Conservation (phyloP, 2,113 vertebrate genomes). For the Neolamprologus brichardi region DNA sequence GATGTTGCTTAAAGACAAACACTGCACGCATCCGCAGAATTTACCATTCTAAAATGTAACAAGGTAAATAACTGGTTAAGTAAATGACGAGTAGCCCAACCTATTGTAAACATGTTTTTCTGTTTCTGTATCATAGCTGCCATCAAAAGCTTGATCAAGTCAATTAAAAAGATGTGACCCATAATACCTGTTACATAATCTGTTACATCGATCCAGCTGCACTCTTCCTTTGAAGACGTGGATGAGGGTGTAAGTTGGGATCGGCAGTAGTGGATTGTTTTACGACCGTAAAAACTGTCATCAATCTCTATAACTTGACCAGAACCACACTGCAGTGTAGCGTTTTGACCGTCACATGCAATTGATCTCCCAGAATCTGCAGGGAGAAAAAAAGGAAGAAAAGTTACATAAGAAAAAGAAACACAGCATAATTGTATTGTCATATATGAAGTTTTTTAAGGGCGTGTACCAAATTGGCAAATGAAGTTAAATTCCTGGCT, state of each 20-base stretch:
- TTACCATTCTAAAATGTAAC: neutral
- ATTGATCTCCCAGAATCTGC: slow-evolving; percentile 77
- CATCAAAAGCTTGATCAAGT: neutral
- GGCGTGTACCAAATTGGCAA: slow-evolving; percentile 83
- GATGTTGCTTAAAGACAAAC: neutral
- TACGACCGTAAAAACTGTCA: slow-evolving; percentile 83
- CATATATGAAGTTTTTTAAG: neutral
- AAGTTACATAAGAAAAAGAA: neutral
- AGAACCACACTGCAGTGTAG: slow-evolving; percentile 82
- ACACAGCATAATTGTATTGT: neutral
- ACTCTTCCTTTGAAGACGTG: slow-evolving; percentile 66
- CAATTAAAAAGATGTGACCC: neutral
- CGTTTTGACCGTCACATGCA: slow-evolving; percentile 78
- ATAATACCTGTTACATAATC: slow-evolving; percentile 82
- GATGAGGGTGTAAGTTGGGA: neutral
- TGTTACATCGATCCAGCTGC: slow-evolving; percentile 79
- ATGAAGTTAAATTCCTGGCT: slow-evolving; percentile 81
- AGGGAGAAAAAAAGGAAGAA: neutral
- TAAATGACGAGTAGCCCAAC: neutral
- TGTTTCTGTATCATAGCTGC: neutral
- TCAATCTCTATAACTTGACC: slow-evolving; percentile 83
- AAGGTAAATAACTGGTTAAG: neutral
- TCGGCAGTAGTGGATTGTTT: slow-evolving; percentile 80
- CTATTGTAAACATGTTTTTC: neutral
- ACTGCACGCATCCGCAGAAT: neutral